A percentile compares a stretch with the other conserved stretches of the same genome.
These are phyloP conservation scores for Cosmia trapezina DNA, from an alignment of 2,888 invertebrate species.

Conservation along the genomic window DNA sequence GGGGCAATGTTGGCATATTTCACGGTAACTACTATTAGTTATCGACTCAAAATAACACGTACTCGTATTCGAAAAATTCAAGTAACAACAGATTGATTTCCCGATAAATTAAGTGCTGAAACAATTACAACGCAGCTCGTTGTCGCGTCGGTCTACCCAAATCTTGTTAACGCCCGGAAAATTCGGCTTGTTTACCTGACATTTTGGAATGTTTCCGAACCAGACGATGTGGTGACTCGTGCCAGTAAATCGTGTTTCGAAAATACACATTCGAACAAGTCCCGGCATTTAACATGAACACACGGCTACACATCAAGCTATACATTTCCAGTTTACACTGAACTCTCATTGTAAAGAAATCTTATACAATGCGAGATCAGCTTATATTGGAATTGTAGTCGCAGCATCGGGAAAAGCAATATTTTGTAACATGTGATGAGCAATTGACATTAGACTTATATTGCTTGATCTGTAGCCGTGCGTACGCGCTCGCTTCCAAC, in stretches of 20 bases:
- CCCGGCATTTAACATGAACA: slow-evolving; percentile 8
- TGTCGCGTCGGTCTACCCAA: slow-evolving; percentile 12
- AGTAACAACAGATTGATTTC: slow-evolving; percentile 5
- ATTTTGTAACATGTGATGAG: too few species aligned
- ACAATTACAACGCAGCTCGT: slow-evolving; percentile 1
- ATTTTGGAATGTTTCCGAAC: slow-evolving; percentile 28
- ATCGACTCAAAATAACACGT: neutral
- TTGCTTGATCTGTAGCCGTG: too few species aligned
- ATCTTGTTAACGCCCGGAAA: slow-evolving; percentile 16
- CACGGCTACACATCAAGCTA: too few species aligned
- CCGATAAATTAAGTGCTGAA: slow-evolving; percentile 11
- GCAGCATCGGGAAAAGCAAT: too few species aligned
- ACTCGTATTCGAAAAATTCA: neutral
- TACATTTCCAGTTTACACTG: too few species aligned
- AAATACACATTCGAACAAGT: slow-evolving; percentile 45
- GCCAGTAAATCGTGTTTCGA: slow-evolving; percentile 41
- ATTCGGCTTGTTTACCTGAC: slow-evolving; percentile 23
- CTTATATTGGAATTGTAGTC: too few species aligned
- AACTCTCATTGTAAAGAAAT: too few species aligned
- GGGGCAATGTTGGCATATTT: too few species aligned
- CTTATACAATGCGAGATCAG: too few species aligned
- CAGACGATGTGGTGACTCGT: slow-evolving; percentile 15
- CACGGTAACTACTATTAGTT: too few species aligned
- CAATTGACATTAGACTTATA: too few species aligned
- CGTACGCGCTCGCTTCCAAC: slow-evolving; percentile 9